These are phyloP conservation scores for Phoeniculus purpureus DNA, from an alignment of 2,797 vertebrate species.

Conservation along the genomic window DNA sequence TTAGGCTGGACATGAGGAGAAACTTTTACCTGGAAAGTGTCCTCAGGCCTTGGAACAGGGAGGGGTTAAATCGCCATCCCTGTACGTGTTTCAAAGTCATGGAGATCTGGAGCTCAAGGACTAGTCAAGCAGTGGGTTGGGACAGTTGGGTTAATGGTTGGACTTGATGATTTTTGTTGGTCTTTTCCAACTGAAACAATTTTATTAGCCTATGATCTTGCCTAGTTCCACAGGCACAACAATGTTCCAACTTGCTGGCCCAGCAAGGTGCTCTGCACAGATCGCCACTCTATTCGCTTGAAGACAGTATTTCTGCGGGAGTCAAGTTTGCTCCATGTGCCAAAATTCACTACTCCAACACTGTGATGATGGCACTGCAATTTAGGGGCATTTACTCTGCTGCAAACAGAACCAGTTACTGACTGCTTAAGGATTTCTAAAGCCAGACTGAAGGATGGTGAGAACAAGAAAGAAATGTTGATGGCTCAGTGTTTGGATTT, in stretches of 20 bases:
- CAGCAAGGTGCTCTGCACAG: not conserved
- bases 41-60: no score
- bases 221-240: not conserved
- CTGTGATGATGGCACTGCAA: not conserved
- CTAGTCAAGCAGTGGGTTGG: no score
- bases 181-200: no score
- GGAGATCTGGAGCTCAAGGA: no score
- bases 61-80: no score
- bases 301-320: not conserved
- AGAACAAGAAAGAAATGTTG: not conserved
- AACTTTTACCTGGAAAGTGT: no score
- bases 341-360: not conserved
- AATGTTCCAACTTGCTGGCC: fast-evolving
- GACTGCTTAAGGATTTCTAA: not conserved
- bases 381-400: not conserved
- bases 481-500: not conserved
- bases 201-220: no score
- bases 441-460: not conserved
- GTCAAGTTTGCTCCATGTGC: not conserved
- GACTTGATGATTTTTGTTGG: no score
- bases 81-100: no score
- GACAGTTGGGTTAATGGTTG: no score
- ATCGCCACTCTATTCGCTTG: not conserved
- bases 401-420: not conserved
- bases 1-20: no score